Evolutionary conservation across 1,140 invertebrate species (phyloP), one percentile per base, ranked within the genome.

Genomic region (Theocolax elegans): DNA sequence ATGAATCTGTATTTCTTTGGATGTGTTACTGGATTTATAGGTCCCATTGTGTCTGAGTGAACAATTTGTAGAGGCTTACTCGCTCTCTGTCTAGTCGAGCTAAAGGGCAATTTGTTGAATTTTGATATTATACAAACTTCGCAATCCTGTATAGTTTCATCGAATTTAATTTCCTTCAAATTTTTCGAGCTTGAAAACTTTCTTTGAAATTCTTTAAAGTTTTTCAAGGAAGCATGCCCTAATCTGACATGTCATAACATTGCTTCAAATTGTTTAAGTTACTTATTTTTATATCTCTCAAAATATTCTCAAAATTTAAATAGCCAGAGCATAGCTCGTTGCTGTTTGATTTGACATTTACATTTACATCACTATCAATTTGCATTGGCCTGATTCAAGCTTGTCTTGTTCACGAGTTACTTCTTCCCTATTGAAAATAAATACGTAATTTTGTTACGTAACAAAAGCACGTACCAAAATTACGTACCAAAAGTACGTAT

Each of bases 131-230:
- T 49, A 31, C 46, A 64, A 29, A 49, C 29, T 48, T 64, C 46
- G 17, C 54, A 38, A n/a, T 71, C 51, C 27, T 35, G 23, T 31
- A 73, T 73, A 25, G 64, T 68, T 15, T 73, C 60, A 65, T 54
- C 29, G 27, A 54, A 54, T 13, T 21, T 31, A 54, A 31, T 17
- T 21, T 35, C 21, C 15, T 15, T 54, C 6, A 54, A 23, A n/a
- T 1, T 29, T 54, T 31, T 54, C 4, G 13, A 1, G 1, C 31
- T 15, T 17, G 51, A 27, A 35, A 29, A 31, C 7, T n/a, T n/a
- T 31, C 2, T 54, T 15, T 54, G 27, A 29, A 31, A 54, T 31
- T 17, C 27, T n/a, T n/a, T n/a, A n/a, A n/a, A n/a, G n/a, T n/a
- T n/a, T n/a, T n/a, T n/a, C n/a, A n/a, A n/a, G n/a, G 27, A 54